phyloP scores from a whole-genome alignment of 2,888 invertebrate genomes.

The Adineta ricciae region DNA sequence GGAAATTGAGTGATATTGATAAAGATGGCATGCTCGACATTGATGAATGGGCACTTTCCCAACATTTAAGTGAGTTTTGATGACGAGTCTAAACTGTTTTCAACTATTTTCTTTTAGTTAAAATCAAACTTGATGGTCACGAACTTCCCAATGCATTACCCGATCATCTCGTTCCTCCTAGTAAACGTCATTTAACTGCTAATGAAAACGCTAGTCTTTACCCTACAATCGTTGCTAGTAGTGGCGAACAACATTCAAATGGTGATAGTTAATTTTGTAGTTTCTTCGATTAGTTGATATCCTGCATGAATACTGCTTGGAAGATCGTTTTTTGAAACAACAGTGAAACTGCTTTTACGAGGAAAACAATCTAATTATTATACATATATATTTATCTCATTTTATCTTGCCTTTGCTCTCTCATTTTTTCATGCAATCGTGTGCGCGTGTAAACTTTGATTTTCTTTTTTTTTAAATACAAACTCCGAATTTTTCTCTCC shows the following conservation, averaged over 20 bases:
- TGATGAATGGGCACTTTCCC: constrained; percentile 95
- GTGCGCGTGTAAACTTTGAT: no score
- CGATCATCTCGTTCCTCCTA: constrained; percentile 35
- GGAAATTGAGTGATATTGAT: constrained; percentile 94
- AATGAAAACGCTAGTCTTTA: background rate
- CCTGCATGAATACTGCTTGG: no score
- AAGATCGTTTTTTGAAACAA: no score
- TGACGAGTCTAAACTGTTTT: background rate
- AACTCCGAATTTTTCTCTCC: no score
- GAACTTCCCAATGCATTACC: constrained; percentile 35
- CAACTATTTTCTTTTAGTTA: constrained; percentile 38
- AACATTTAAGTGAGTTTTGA: constrained; percentile 59
- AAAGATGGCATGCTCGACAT: constrained; percentile 83
- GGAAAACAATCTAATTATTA: background rate
- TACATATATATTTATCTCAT: no score
- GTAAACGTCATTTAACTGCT: constrained; percentile 23
- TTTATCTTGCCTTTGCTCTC: background rate
- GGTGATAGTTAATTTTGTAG: background rate
- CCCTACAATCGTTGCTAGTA: background rate
- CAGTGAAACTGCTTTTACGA: no score
- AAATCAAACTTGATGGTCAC: constrained; percentile 44
- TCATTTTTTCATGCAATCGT: background rate
- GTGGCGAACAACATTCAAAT: background rate
- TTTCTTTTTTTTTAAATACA: no score
- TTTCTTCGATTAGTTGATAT: no score